Base-by-base conservation (phyloP, 2,888 invertebrate genomes). In the Drosophila testacea region DNA sequence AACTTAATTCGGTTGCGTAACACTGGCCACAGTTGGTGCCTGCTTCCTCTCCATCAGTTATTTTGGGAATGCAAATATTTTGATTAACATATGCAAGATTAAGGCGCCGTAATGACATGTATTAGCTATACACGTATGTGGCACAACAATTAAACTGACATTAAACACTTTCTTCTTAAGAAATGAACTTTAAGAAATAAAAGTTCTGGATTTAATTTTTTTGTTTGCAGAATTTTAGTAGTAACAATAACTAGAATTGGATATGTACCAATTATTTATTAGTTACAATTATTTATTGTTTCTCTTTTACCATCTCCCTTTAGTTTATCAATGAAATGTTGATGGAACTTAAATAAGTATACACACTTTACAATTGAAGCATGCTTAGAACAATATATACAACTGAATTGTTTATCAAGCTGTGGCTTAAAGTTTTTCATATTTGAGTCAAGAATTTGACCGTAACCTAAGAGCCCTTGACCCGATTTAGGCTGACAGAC, bases 1-100 rank as follows among this genome's bases (percentile, higher is more conserved):
- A 87, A 89, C 83, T 77, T 76, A 79, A 82, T 70, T 68, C 72
- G 68, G 59, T 74, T 82, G 62, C 77, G 68, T 82, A 79, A 76
- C 73, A 61, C 27, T 48, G 42, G 68, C 65, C 60, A 51, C 69
- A 60, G 73, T 66, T 63, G 79, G 27, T 47, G 30, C 48, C 13
- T 22, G 2, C 6, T 3, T 27, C 27, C 4, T 13, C 36, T 6
- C 30, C 5, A 27, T 56, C 27, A 30, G 50, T 50, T 70, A 38
- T 61, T 66, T 52, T 65, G n/a, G 39, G 16, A 60, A 81, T 69
- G 79, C 60, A 70, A 67, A 81, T 66, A 67, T 65, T 66, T 73
- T 76, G 67, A 73, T 69, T 51, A 80, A 88, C 88, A 82, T 88
- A 83, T 76, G 85, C 44, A 47, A 59, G 36, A 42, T 62, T 66